Evolutionary conservation across 2,113 vertebrate genomes (phyloP).

Genomic region (Leucopternis melanops): DNA sequence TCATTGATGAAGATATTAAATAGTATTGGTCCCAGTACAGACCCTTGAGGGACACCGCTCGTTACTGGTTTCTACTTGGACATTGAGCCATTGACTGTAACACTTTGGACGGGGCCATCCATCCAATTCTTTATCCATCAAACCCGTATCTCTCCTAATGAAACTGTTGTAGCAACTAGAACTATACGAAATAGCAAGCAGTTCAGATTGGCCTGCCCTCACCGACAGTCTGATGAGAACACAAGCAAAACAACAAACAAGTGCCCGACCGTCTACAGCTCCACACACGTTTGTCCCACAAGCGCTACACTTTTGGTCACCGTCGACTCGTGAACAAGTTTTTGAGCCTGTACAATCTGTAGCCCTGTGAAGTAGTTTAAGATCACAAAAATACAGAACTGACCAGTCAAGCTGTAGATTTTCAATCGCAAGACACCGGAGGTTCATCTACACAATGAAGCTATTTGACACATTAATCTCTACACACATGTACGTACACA

Average conservation of each 20-base stretch:
- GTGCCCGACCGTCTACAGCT: accelerated
- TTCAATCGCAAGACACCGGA: background rate
- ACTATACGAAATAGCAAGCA: background rate
- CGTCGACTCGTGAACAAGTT: accelerated
- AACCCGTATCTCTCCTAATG: too few relatives aligned
- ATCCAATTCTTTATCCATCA: too few relatives aligned
- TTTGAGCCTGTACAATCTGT: background rate
- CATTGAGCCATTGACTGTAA: too few relatives aligned
- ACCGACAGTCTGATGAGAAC: background rate
- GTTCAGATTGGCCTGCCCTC: accelerated
- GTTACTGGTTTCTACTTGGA: too few relatives aligned
- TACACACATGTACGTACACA: accelerated
- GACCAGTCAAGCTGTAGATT: background rate
- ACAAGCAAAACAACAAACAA: accelerated
- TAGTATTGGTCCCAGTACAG: too few relatives aligned
- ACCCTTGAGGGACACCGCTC: too few relatives aligned
- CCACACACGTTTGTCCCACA: accelerated
- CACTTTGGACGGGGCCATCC: too few relatives aligned
- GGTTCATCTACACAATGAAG: background rate
- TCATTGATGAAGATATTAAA: too few relatives aligned
- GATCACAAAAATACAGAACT: background rate
- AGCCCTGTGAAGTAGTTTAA: background rate
- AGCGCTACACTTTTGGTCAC: accelerated
- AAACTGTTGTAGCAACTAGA: constrained; percentile 18
- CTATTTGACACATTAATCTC: background rate